Evolutionary conservation across 2,113 vertebrate species (phyloP).

Genomic region (Myrmecobius fasciatus): DNA sequence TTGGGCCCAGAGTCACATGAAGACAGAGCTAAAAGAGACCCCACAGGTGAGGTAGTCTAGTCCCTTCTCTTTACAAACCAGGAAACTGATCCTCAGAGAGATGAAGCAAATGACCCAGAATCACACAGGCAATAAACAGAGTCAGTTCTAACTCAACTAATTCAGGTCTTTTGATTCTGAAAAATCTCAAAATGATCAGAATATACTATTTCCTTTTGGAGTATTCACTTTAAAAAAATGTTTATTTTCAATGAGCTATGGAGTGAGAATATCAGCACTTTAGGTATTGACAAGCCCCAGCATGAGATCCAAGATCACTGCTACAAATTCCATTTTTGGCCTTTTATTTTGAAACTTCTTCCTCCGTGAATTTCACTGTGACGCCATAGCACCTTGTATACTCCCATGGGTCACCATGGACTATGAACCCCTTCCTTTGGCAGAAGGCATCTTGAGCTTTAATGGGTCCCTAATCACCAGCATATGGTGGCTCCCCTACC

Average conservation of each 20-base stretch:
- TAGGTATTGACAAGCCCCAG: not conserved
- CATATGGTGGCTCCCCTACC: not conserved
- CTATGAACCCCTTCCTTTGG: not conserved
- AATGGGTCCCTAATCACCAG: not conserved
- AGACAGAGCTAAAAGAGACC: not conserved
- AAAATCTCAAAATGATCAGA: not conserved
- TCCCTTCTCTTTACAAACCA: not conserved
- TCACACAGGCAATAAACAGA: not conserved
- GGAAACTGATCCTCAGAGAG: not conserved
- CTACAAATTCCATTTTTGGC: not conserved
- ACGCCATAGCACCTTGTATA: not conserved
- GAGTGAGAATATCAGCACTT: not conserved
- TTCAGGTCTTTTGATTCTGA: not conserved
- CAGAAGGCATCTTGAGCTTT: not conserved
- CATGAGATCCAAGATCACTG: not conserved
- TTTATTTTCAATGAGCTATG: not conserved
- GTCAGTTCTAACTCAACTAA: not conserved
- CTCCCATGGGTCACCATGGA: not conserved
- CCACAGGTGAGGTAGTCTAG: too few relatives aligned
- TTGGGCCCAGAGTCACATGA: not conserved
- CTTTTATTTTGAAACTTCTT: not conserved
- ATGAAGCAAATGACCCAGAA: not conserved
- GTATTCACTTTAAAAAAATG: not conserved
- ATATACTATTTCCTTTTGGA: not conserved
- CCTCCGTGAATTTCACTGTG: not conserved